Evolutionary conservation across 1,140 invertebrate species (phyloP).

Genomic region (Lasioglossum baleicum): DNA sequence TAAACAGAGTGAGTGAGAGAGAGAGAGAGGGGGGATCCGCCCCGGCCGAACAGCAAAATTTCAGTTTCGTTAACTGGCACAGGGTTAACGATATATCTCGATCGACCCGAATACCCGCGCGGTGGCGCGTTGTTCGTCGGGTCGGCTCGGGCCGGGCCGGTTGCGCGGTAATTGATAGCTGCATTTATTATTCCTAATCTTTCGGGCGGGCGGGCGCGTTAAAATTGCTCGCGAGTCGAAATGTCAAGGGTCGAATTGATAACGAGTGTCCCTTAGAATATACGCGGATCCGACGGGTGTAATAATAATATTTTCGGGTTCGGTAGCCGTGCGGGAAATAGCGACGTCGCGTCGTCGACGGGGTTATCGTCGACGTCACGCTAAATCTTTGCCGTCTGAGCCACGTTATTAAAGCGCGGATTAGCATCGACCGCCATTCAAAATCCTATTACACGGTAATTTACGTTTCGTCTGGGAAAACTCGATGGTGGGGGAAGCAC

Average conservation of each 20-base stretch:
- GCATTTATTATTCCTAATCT: too few relatives aligned
- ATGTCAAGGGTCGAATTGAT: neutral
- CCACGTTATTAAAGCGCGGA: conserved; percentile 29
- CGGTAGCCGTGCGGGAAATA: too few relatives aligned
- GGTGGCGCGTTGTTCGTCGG: neutral
- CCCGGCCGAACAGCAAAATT: too few relatives aligned
- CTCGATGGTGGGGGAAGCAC: too few relatives aligned
- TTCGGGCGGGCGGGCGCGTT: too few relatives aligned
- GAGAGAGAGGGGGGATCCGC: too few relatives aligned
- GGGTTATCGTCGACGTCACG: conserved; percentile 12
- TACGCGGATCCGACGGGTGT: neutral
- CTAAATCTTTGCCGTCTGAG: conserved; percentile 21
- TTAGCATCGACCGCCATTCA: conserved; percentile 33
- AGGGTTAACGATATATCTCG: conserved; percentile 33
- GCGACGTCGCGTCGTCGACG: neutral
- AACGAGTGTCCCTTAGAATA: neutral
- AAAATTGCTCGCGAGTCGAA: neutral
- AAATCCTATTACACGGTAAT: conserved; percentile 57
- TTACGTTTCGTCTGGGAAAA: conserved; percentile 15
- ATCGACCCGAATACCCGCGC: conserved; percentile 12
- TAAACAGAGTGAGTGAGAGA: too few relatives aligned
- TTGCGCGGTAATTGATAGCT: too few relatives aligned
- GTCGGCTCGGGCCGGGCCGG: too few relatives aligned
- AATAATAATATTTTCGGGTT: too few relatives aligned
- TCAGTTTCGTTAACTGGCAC: conserved; percentile 26